Base-by-base conservation (phyloP, 2,113 vertebrate genomes). In the Eulemur macaco region DNA sequence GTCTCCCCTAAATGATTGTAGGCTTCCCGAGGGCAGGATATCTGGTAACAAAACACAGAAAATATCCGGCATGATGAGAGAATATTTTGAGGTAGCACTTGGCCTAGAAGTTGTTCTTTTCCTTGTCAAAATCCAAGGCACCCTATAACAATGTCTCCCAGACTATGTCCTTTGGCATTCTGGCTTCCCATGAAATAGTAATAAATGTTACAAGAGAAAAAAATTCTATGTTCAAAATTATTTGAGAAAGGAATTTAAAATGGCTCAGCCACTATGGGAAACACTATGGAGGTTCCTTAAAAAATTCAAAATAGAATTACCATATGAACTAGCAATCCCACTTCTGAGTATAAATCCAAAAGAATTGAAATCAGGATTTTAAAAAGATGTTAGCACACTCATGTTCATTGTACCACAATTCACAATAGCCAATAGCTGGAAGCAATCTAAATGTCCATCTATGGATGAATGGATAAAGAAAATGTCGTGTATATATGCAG, bases 161-260 rank as follows among this genome's bases (percentile, higher is more conserved):
- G 47, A 27, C 6, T 73, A 60, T 52, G 10, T 60, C 9, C 29
- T 90, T 92, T 63, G 34, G 9, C 73, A 68, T 63, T 76, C 25
- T 74, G 37, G 39, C 69, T 95, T 95, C 85, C 47, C 20, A n/a
- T 58, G 60, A 82, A 60, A 82, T 66, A 25, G 77, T 92, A 74
- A 77, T 81, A 76, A 45, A 37, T 60, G 17, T 74, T 94, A 42
- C 39, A 81, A 92, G 69, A 73, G 47, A 60, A 88, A 92, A 93
- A 64, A 29, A 31, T 60, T 76, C 29, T 25, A 10, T 78, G 14
- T 63, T 93, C 37, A 93, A 96, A 95, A 85, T 69, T 68, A 93
- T 64, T 85, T 91, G 47, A 8, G 39, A 86, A 81, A 76, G 10
- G 12, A 82, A 45, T 76, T 21, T 76, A 86, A 68, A 74, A 37